These are phyloP conservation scores for Cydia amplana DNA, from an alignment of 1,140 invertebrate species.

Conservation along the genomic window DNA sequence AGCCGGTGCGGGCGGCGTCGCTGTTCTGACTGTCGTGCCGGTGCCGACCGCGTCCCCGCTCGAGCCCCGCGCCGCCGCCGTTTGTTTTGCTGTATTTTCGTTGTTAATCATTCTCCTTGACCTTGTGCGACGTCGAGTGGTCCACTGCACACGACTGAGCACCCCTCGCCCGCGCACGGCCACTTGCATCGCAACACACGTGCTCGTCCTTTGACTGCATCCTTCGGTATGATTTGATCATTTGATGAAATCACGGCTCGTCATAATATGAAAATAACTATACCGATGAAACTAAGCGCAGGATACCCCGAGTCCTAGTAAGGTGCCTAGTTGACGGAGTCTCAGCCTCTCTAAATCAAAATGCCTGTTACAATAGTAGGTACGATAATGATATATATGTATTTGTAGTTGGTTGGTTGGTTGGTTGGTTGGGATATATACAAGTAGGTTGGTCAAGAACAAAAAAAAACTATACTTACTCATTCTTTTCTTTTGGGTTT, in stretches of 20 bases:
- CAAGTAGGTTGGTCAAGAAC: no score
- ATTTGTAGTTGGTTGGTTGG: no score
- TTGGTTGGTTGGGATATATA: no score
- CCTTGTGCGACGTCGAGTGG: conserved; percentile 79
- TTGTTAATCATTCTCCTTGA: conserved; percentile 80
- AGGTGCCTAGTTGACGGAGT: no score
- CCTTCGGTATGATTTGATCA: not conserved
- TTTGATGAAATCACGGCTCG: not conserved
- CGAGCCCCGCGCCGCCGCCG: conserved; percentile 64
- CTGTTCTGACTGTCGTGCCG: conserved; percentile 65
- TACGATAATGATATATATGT: no score
- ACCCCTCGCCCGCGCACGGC: conserved; percentile 71
- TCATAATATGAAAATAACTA: not conserved
- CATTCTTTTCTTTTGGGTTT: no score
- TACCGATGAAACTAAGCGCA: not conserved
- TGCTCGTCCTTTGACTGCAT: conserved; percentile 46
- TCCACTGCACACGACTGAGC: conserved; percentile 77
- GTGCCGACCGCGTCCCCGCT: conserved; percentile 57
- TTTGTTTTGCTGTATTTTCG: conserved; percentile 80
- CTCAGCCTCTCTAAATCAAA: no score
- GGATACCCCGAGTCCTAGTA: no score
- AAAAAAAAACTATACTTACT: no score
- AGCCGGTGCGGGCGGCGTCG: conserved; percentile 69
- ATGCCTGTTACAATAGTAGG: no score
- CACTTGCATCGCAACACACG: conserved; percentile 67